These are phyloP conservation scores for Dioctria rufipes DNA, from an alignment of 2,888 invertebrate species.

Conservation along the genomic window DNA sequence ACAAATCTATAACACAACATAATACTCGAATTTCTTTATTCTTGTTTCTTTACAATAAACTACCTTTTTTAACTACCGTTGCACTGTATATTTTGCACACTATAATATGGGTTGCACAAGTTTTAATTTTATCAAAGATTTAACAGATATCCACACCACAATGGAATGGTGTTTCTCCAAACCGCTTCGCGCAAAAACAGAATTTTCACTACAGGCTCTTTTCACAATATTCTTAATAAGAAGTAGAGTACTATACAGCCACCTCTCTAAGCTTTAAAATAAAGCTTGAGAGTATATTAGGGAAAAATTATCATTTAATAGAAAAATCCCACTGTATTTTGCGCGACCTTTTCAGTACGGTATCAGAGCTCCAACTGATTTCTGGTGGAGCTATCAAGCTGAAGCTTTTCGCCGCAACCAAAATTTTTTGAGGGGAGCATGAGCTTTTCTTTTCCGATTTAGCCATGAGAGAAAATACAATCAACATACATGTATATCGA, in stretches of 20 bases:
- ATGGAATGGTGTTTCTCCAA: constrained; percentile 5
- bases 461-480: constrained; percentile 3
- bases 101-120: background rate
- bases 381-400: constrained; percentile 56
- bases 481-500: background rate
- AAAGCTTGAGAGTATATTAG: constrained; percentile 58
- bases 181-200: constrained; percentile 41
- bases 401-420: constrained; percentile 61
- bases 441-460: constrained; percentile 37
- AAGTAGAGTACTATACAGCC: constrained; percentile 41
- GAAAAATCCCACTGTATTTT: constrained; percentile 41
- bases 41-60: background rate
- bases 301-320: constrained; percentile 42
- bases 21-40: background rate
- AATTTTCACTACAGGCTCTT: constrained; percentile 41
- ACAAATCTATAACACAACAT: background rate
- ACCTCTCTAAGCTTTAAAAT: constrained; percentile 60
- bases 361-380: constrained; percentile 71
- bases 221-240: constrained; percentile 28
- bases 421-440: background rate
- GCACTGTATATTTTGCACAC: constrained; percentile 12
- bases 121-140: constrained; percentile 17
- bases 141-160: constrained; percentile 27
- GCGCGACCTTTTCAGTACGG: constrained; percentile 70
- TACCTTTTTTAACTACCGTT: constrained; percentile 40